Base-by-base conservation (phyloP, 2,888 invertebrate species). In the Melinaea marsaeus region DNA sequence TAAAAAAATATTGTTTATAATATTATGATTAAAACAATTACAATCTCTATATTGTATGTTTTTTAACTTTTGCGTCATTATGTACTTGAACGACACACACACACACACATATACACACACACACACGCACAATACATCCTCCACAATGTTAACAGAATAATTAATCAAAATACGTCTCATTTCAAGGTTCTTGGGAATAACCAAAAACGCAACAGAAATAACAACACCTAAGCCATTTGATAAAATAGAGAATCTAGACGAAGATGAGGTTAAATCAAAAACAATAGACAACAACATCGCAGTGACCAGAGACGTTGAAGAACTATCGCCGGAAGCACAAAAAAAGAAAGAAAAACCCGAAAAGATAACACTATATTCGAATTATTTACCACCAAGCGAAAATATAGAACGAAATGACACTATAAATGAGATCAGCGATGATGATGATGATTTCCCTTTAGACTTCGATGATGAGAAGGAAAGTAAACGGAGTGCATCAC, bases 291-390 rank as follows among this genome's bases (percentile, higher is more conserved):
- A 88, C 69, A 77, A 82, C 35, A 80, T 85, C 13, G 71, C 75
- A 0, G 69, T 70, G 6, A 74, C 74, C 1, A 78, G 85, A 68
- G 90, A 89, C 45, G 79, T 85, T 0, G 90, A 90, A 70, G 88
- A 89, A 67, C 63, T 90, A 0, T 85, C 88, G 0, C 68, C 72
- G 0, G 86, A 85, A 48, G 80, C 76, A 0, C 32, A 79, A 0
- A 79, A 73, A 33, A 86, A 80, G 68, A 57, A 60, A 1, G 80
- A 79, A 0, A 90, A 88, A 75, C 90, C 90, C 0, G 90, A 90
- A 63, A 90, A 90, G 64, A 71, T 89, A 3, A 80, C 78, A 0
- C 65, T 88, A 0, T 87, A 78, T 57, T 81, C 84, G 0, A 85
- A 75, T 45, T 85, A 86, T 61, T 69, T 86, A 56, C 85, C 86